Percentiles rank a stretch among this genome's conserved stretches.
Evolutionary conservation across 2,113 vertebrate species (phyloP).

Genomic region (Triplophysa tibetana): DNA sequence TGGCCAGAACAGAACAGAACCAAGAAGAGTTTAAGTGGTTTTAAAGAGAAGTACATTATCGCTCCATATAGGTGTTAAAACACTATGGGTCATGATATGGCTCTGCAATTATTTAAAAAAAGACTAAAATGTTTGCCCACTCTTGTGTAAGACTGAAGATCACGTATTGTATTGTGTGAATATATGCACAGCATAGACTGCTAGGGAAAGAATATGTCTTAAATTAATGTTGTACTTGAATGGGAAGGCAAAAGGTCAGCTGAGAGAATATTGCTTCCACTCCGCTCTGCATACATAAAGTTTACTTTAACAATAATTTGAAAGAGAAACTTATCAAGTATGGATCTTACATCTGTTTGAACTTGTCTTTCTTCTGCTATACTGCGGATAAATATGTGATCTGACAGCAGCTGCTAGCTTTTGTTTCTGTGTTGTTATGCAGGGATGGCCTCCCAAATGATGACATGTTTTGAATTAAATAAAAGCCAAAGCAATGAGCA

Average conservation of each 20-base stretch:
- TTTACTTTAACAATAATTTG: background rate
- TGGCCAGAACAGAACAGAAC: background rate
- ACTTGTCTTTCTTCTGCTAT: background rate
- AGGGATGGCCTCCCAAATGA: background rate
- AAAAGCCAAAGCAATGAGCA: too few relatives aligned
- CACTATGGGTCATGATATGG: background rate
- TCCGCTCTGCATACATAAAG: background rate
- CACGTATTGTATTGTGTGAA: background rate
- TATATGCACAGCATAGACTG: background rate
- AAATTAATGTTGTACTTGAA: background rate
- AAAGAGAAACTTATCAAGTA: background rate
- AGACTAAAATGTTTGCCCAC: background rate
- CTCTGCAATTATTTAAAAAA: background rate
- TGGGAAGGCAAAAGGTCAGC: background rate
- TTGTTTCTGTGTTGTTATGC: constrained; percentile 2
- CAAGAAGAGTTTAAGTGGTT: background rate
- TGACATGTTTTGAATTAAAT: background rate
- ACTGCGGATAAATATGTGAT: background rate
- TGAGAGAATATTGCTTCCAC: background rate
- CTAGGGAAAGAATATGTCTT: background rate
- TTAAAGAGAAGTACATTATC: background rate
- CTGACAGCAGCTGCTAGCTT: background rate
- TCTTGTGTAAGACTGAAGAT: background rate
- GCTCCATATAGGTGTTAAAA: background rate
- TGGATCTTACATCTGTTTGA: background rate